Base-by-base conservation (phyloP, 2,888 invertebrate genomes). In the Steinernema scapterisci region DNA sequence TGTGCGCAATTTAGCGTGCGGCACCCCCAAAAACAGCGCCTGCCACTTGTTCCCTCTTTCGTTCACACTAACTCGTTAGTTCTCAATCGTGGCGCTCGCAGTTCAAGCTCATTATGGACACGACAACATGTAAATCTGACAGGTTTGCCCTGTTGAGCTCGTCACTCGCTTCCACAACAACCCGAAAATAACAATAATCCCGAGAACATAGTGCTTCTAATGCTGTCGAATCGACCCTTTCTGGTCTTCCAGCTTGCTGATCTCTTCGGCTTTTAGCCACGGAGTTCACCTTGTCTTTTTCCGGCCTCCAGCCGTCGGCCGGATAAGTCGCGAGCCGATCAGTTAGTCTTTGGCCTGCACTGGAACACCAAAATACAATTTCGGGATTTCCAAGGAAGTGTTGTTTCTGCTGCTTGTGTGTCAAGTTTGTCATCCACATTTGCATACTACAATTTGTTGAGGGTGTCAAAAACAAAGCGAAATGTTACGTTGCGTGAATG, bases 41-140 rank as follows among this genome's bases (percentile, higher is more conserved):
- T 16, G 48, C 25, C 21, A 5, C 54, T n/a, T 9, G 23, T 21
- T 52, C 52, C 2, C 52, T n/a, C 21, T 21, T 52, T 52, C 21
- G 38, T 3, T 2, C 1, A 63, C 63, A 63, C 63, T 63, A 63
- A 63, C 63, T 63, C 63, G 63, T 63, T 63, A 38, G 63, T n/a
- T 9, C 7, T 31, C n/a, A 16, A 63, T 63, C 63, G 25, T 27
- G 21, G 31, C 63, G 63, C 31, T 3, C 63, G 31, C 63, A 63
- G 63, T 63, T 63, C 63, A 63, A 63, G 63, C 63, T 63, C 63
- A 63, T 63, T 63, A 63, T 63, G 63, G 63, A 27, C 63, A 63
- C 63, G 63, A 63, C 31, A 63, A 63, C 63, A 63, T 31, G 63
- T 31, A 63, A 63, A 63, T 63, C 63, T 63, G 63, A 63, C 63